These are phyloP conservation scores for Mus spretus DNA, from an alignment of 2,797 vertebrate genomes.

Conservation along the genomic window DNA sequence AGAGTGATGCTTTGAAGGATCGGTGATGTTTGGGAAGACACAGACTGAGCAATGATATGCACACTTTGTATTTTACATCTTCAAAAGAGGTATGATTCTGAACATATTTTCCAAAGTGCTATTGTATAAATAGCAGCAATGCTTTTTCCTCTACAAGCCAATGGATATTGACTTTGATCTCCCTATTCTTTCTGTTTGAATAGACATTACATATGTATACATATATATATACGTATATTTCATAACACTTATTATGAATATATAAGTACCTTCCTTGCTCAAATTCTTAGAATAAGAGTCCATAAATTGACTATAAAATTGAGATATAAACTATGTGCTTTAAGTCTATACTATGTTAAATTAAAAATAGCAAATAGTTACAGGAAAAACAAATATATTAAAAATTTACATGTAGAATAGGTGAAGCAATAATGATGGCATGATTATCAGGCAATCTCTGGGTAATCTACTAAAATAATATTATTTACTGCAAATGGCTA, in stretches of 20 bases:
- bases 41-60: neutral
- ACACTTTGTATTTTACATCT: neutral
- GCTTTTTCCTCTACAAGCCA: constrained; percentile 23
- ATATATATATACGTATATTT: neutral
- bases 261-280: constrained; percentile 16
- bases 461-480: constrained; percentile 17
- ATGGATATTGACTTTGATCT: constrained; percentile 40
- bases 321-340: constrained; percentile 18
- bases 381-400: constrained; percentile 60
- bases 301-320: constrained; percentile 58
- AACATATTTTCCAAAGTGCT: neutral
- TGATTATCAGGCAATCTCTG: constrained; percentile 58
- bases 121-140: constrained; percentile 30
- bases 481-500: constrained; percentile 64
- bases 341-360: constrained; percentile 52
- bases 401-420: constrained; percentile 60
- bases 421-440: constrained; percentile 56
- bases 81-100: neutral
- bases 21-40: neutral
- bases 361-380: constrained; percentile 60
- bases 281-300: constrained; percentile 45
- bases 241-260: constrained; percentile 57
- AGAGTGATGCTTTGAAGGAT: neutral
- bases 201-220: neutral
- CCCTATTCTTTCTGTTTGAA: neutral